Percentiles rank a stretch among this genome's conserved stretches.
phyloP scores from a whole-genome alignment of 2,888 invertebrate genomes.

The Drosophila meridionalis region DNA sequence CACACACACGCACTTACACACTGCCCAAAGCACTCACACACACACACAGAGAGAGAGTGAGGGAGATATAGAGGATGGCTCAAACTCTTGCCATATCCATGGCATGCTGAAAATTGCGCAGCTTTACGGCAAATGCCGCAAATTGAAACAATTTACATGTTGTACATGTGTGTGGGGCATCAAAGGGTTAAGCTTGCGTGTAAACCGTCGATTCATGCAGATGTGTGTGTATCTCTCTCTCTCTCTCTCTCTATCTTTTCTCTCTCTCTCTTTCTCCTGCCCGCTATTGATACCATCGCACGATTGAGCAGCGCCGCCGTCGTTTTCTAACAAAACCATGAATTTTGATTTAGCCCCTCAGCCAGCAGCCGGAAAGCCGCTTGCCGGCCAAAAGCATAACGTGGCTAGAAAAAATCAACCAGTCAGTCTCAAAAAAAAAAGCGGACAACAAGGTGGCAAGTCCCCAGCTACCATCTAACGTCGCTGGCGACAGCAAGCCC shows the following conservation, averaged over 20 bases:
- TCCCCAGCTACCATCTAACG: constrained; percentile 19
- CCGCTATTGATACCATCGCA: constrained; percentile 69
- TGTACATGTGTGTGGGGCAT: constrained; percentile 74
- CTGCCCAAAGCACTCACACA: constrained; percentile 21
- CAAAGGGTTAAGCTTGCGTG: constrained; percentile 79
- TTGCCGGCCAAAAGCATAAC: constrained; percentile 10
- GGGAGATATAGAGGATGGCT: not conserved
- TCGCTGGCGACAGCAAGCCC: constrained; percentile 63
- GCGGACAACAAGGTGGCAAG: constrained; percentile 66
- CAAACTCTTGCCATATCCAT: constrained; percentile 57
- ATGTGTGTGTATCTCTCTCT: not conserved
- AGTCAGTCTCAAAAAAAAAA: constrained; percentile 33
- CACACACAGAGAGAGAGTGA: constrained; percentile 1
- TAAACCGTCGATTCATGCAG: constrained; percentile 53
- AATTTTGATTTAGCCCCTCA: constrained; percentile 82
- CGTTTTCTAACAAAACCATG: constrained; percentile 76
- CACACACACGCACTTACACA: constrained; percentile 14
- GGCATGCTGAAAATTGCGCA: constrained; percentile 78
- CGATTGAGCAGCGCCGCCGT: constrained; percentile 52
- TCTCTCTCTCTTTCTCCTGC: not conserved
- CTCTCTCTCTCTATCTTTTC: not conserved
- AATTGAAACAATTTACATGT: constrained; percentile 82
- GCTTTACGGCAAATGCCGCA: constrained; percentile 79
- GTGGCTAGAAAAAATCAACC: constrained; percentile 19
- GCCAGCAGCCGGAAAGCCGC: constrained; percentile 25